Evolutionary conservation across 1,140 invertebrate species (phyloP).

Genomic region (Leucophenga varia): DNA sequence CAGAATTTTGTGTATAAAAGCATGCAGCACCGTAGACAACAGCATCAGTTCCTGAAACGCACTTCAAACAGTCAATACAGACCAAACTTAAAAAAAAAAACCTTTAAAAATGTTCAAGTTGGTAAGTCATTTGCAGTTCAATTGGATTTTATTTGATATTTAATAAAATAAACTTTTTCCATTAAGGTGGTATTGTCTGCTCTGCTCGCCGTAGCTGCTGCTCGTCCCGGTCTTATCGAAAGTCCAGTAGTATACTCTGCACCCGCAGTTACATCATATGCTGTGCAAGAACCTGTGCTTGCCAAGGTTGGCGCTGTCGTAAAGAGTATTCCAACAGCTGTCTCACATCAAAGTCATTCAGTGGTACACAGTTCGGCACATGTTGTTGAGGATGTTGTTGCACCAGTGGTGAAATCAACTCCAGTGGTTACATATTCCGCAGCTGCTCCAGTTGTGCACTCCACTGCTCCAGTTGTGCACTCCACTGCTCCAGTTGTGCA

Average conservation of each 20-base stretch:
- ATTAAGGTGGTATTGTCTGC: constrained; percentile 63
- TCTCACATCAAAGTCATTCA: constrained; percentile 59
- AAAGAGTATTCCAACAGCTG: constrained; percentile 53
- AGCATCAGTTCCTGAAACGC: constrained; percentile 42
- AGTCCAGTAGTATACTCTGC: constrained; percentile 44
- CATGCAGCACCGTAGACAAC: no score
- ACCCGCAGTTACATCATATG: constrained; percentile 29
- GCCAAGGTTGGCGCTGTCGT: constrained; percentile 43
- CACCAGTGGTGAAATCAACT: constrained; percentile 45
- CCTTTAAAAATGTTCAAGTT: constrained; percentile 56
- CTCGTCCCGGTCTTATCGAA: constrained; percentile 58
- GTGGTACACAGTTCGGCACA: constrained; percentile 45
- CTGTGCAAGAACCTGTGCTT: constrained; percentile 38
- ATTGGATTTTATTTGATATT: background rate
- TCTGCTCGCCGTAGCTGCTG: constrained; percentile 62
- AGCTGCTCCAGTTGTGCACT: constrained; percentile 29
- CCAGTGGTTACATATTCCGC: constrained; percentile 39
- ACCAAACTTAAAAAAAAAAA: constrained; percentile 35
- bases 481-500: constrained; percentile 22
- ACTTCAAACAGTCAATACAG: constrained; percentile 55
- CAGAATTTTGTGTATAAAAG: no score
- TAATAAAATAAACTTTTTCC: background rate
- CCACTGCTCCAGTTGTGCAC: constrained; percentile 26
- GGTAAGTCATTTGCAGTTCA: constrained; percentile 33
- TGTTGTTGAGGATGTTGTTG: constrained; percentile 41